Conservation (phyloP, 2,888 invertebrate genomes). For the Beris morrisii region DNA sequence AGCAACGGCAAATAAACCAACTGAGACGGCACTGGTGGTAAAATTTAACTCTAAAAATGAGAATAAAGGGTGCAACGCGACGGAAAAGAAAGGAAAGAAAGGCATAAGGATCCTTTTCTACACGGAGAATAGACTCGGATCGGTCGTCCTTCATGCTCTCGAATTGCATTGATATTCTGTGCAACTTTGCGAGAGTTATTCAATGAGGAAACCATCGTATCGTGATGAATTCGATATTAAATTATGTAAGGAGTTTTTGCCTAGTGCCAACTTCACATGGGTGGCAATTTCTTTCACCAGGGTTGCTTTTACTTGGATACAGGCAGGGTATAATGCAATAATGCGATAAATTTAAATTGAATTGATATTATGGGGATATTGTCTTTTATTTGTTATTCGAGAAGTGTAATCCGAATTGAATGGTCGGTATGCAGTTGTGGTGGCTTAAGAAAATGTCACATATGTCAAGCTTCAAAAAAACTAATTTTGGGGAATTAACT, state of each 20-base stretch:
- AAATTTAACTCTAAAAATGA: conserved; percentile 25
- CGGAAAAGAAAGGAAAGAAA: neutral
- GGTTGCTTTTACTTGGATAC: no score
- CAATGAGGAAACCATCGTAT: conserved; percentile 21
- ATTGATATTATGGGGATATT: no score
- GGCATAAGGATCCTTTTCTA: neutral
- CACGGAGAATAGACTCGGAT: neutral
- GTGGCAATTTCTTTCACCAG: no score
- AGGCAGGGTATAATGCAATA: no score
- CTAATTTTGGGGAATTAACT: no score
- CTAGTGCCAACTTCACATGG: no score
- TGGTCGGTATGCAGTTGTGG: no score
- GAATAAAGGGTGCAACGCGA: conserved; percentile 21
- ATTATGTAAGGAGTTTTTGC: neutral
- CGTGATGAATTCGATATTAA: conserved; percentile 20
- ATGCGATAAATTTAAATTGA: no score
- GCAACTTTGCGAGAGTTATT: conserved; percentile 26
- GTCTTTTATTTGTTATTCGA: no score
- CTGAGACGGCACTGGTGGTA: conserved; percentile 16
- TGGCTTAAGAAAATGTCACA: no score
- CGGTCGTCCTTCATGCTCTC: neutral
- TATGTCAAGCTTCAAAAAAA: no score
- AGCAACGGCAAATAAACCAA: conserved; percentile 26
- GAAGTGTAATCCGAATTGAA: no score
- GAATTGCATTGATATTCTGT: conserved; percentile 29